Evolutionary conservation across 2,888 invertebrate genomes (phyloP), one percentile per base, ranked within the genome.

Genomic region (Ypsolopha scabrella): DNA sequence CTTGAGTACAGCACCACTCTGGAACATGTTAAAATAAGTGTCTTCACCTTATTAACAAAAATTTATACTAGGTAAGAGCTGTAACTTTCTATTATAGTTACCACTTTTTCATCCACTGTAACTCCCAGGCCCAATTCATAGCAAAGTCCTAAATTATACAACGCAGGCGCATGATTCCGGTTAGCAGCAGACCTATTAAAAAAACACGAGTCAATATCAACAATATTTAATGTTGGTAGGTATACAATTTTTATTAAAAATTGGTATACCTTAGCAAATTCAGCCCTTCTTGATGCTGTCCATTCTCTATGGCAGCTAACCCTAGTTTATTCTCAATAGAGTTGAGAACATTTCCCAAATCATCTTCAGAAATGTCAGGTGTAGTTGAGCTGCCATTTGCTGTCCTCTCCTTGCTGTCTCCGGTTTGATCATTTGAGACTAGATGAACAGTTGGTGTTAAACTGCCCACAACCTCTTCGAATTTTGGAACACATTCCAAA

Each of bases 61-160:
- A n/a, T n/a, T n/a, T n/a, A n/a, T n/a, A n/a, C 24, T 24, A n/a
- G 7, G 41, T 41, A 41, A 1, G 11, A 41, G 9, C 41, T 4
- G 13, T n/a, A n/a, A 41, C 7, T 7, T 9, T 41, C 1, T 2
- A 43, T 24, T 33, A 38, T 51, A 60, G 63, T 71, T 72, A 90
- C 90, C 75, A 87, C 85, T 67, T 79, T 80, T 54, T 89, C 80
- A 79, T 92, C 87, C 55, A 80, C 75, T 41, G 77, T 67, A 2
- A 91, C 89, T 53, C 92, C 93, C 52, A 90, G 69, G 0, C 92
- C 93, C 61, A 87, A 77, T 70, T 93, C 92, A 70, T 92, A 90
- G 64, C 92, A 92, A 35, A 92, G 64, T 1, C 89, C 93, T 55
- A 93, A 76, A 67, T 93, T 93, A 63, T 89, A 93, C 55, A 89